phyloP scores from a whole-genome alignment of 1,140 invertebrate species.

The Drosophila ogumai region DNA sequence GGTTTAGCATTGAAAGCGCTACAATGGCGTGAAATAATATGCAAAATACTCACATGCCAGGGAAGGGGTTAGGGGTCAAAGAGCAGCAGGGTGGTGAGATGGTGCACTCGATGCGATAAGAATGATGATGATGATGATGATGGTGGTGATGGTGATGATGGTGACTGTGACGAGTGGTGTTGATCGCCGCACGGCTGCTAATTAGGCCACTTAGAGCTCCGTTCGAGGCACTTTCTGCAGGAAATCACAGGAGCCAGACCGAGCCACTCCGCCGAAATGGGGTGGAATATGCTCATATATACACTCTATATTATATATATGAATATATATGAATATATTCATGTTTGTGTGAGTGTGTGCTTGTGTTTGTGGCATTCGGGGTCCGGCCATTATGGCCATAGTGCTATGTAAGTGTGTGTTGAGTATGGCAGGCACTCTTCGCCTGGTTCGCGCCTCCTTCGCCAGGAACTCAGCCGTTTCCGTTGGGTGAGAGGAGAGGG shows the following conservation, averaged over 20 bases:
- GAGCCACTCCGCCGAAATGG: slow-evolving; percentile 33
- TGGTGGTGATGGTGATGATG: not conserved
- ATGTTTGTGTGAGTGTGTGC: not conserved
- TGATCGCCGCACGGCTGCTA: slow-evolving; percentile 80
- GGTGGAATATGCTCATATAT: slow-evolving; percentile 39
- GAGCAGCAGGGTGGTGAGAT: slow-evolving; percentile 11
- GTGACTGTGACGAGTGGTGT: slow-evolving; percentile 71
- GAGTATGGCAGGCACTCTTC: slow-evolving; percentile 14
- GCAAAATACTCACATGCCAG: slow-evolving; percentile 67
- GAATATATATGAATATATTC: not conserved
- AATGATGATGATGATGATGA: slow-evolving; percentile 9
- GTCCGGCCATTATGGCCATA: slow-evolving; percentile 65
- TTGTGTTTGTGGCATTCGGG: slow-evolving; percentile 9
- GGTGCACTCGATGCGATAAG: slow-evolving; percentile 49
- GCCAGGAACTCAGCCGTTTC: slow-evolving; percentile 15
- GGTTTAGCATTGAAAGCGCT: slow-evolving; percentile 69
- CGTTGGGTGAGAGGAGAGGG: not conserved
- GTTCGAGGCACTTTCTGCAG: slow-evolving; percentile 66
- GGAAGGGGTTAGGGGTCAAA: slow-evolving; percentile 9
- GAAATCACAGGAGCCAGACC: slow-evolving; percentile 66
- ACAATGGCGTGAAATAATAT: slow-evolving; percentile 83
- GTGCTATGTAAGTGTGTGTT: slow-evolving; percentile 68
- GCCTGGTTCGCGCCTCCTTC: slow-evolving; percentile 4
- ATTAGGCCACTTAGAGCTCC: slow-evolving; percentile 79
- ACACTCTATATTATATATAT: not conserved